phyloP scores from a whole-genome alignment of 2,888 invertebrate genomes.

The Dioctria linearis region DNA sequence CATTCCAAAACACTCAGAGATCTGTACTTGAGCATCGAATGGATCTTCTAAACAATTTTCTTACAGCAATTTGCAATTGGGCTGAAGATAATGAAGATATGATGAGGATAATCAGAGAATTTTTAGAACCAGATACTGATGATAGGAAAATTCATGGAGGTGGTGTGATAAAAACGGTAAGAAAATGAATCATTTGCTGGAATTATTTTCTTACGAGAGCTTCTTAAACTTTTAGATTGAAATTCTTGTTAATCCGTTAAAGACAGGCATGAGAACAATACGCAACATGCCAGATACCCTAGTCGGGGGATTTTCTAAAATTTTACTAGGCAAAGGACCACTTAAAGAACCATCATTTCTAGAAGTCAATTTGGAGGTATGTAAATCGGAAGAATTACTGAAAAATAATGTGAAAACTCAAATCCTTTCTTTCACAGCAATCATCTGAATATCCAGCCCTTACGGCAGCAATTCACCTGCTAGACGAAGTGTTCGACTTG shows the following conservation, averaged over 20 bases:
- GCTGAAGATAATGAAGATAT: constrained; percentile 75
- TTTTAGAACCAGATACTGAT: constrained; percentile 81
- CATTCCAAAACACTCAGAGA: constrained; percentile 92
- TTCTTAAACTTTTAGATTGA: constrained; percentile 66
- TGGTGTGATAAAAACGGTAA: constrained; percentile 75
- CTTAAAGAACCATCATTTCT: constrained; percentile 62
- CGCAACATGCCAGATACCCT: constrained; percentile 85
- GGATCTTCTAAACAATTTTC: constrained; percentile 84
- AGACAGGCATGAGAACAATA: constrained; percentile 82
- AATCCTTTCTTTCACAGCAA: constrained; percentile 51
- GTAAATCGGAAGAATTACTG: background rate
- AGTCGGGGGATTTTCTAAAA: constrained; percentile 75
- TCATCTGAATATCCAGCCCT: constrained; percentile 82
- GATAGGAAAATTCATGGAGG: constrained; percentile 77
- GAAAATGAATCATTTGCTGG: background rate
- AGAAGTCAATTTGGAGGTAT: constrained; percentile 59
- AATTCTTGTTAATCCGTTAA: constrained; percentile 75
- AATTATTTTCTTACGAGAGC: constrained; percentile 5
- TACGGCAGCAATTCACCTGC: constrained; percentile 82
- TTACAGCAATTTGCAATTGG: constrained; percentile 79
- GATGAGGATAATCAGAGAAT: constrained; percentile 72
- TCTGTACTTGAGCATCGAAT: constrained; percentile 88
- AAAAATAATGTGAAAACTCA: background rate
- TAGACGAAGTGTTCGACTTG: constrained; percentile 90
- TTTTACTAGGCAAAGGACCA: constrained; percentile 74